Conservation (phyloP, 2,888 invertebrate species). For the Papilio demoleus region DNA sequence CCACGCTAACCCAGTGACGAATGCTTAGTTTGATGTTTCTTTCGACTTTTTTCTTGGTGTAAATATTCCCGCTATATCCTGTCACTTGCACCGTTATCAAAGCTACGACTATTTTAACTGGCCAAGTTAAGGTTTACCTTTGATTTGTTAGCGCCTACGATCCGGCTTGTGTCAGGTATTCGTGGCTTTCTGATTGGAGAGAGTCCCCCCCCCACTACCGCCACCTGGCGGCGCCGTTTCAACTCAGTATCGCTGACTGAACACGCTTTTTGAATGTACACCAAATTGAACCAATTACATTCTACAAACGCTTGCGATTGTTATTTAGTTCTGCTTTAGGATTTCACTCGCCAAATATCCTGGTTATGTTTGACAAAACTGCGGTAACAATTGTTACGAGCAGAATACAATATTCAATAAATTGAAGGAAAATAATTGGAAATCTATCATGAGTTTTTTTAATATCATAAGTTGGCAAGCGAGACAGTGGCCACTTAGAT, state of each 20-base stretch:
- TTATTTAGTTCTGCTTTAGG: slow-evolving; percentile 6
- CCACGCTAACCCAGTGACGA: too few relatives aligned
- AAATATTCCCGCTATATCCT: slow-evolving; percentile 11
- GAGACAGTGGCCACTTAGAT: too few relatives aligned
- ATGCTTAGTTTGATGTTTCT: not conserved
- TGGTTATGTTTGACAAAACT: not conserved
- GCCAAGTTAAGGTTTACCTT: slow-evolving; percentile 41
- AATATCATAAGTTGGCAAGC: too few relatives aligned
- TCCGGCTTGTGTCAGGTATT: slow-evolving; percentile 42
- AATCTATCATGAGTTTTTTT: too few relatives aligned
- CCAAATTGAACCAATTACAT: slow-evolving; percentile 34
- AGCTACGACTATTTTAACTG: slow-evolving; percentile 39
- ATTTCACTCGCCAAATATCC: slow-evolving; percentile 8
- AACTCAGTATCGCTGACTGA: slow-evolving; percentile 18
- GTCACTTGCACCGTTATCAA: slow-evolving; percentile 3
- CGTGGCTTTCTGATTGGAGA: slow-evolving; percentile 41
- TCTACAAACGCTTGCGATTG: not conserved
- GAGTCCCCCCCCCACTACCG: slow-evolving; percentile 14
- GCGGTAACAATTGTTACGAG: not conserved
- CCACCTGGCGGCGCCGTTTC: slow-evolving; percentile 6
- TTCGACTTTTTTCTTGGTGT: not conserved
- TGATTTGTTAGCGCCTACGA: slow-evolving; percentile 41
- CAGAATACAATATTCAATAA: too few relatives aligned
- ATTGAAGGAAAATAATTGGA: too few relatives aligned
- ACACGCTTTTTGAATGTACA: slow-evolving; percentile 23